These are phyloP conservation scores for Ahaetulla prasina DNA, from an alignment of 2,113 vertebrate genomes.

Conservation along the genomic window DNA sequence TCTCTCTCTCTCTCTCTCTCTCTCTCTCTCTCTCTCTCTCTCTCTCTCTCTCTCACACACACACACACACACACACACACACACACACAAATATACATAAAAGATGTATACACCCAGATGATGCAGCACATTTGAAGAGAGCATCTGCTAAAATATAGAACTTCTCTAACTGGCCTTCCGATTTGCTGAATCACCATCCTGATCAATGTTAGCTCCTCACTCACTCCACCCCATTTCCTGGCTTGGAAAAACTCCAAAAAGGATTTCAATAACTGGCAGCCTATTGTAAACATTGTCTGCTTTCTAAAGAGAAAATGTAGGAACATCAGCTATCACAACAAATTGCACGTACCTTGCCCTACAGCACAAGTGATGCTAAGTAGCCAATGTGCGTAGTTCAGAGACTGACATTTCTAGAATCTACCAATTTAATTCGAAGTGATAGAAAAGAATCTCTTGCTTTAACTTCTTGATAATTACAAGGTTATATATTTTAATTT, in stretches of 20 bases:
- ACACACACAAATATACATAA: not conserved
- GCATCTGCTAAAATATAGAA: not conserved
- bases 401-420: slow-evolving; percentile 6
- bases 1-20: no score
- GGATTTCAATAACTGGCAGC: slow-evolving; percentile 26
- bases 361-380: not conserved
- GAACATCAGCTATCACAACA: not conserved
- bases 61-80: not conserved
- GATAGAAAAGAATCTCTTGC: fast-evolving
- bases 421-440: not conserved
- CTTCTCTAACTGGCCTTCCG: slow-evolving; percentile 22
- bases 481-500: not conserved
- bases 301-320: not conserved
- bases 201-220: slow-evolving; percentile 11
- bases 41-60: not conserved
- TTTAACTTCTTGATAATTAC: not conserved
- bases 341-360: not conserved
- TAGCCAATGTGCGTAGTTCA: not conserved
- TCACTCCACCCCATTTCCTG: slow-evolving; percentile 17
- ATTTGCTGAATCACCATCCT: slow-evolving; percentile 14
- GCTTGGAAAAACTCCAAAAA: slow-evolving; percentile 21
- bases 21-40: no score
- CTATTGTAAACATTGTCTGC: not conserved
- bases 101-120: not conserved
- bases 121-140: not conserved